Conservation (phyloP, 2,888 invertebrate genomes). For the Aleiodes testaceus region DNA sequence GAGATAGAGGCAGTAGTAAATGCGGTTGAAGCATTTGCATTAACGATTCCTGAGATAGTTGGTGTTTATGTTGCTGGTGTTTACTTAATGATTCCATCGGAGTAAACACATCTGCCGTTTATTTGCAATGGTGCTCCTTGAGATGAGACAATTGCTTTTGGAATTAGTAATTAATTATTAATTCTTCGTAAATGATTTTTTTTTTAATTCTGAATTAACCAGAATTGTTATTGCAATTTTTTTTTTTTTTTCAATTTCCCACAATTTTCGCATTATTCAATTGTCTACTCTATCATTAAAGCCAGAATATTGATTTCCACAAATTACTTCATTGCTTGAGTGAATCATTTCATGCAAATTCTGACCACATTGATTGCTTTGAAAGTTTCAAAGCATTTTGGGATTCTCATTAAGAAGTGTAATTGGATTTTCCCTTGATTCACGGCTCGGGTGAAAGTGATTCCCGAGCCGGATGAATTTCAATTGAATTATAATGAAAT, state of each 20-base stretch:
- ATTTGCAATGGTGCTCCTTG: too few species aligned
- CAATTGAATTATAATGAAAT: too few species aligned
- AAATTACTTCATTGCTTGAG: constrained; percentile 2
- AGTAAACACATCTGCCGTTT: constrained; percentile 41
- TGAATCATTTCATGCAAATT: constrained; percentile 10
- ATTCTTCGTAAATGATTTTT: too few species aligned
- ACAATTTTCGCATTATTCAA: too few species aligned
- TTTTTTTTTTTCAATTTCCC: too few species aligned
- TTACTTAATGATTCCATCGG: constrained; percentile 45
- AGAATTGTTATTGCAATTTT: too few species aligned
- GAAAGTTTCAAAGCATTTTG: constrained; percentile 14
- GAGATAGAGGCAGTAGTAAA: too few species aligned
- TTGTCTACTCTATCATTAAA: too few species aligned
- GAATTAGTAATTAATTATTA: too few species aligned
- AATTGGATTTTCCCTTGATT: constrained; percentile 2
- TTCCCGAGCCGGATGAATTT: background rate
- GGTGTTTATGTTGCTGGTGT: constrained; percentile 55
- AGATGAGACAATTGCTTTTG: background rate
- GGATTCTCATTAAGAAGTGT: constrained; percentile 1
- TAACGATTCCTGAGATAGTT: constrained; percentile 53
- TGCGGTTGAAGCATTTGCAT: too few species aligned
- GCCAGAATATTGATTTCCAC: constrained; percentile 1
- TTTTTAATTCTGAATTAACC: too few species aligned
- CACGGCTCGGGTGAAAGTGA: background rate
- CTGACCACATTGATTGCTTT: constrained; percentile 13